Evolutionary conservation across 23 tunicate species (phyloP).

Genomic region (Clavelina lepadiformis): DNA sequence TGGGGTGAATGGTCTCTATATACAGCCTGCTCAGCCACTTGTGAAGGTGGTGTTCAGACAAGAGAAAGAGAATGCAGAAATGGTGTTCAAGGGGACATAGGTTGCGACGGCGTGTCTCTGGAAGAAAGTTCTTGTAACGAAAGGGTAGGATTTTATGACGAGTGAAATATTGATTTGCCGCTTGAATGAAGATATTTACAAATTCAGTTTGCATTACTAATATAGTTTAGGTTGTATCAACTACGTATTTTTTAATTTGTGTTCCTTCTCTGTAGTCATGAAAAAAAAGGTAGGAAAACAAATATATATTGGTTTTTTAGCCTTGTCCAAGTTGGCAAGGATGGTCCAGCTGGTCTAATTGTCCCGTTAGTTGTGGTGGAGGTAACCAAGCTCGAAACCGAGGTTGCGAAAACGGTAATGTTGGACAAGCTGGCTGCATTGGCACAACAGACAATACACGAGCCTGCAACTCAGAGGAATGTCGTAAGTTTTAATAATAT

Average conservation of each 20-base stretch:
- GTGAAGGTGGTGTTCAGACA: conserved; percentile 17
- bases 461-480: conserved; percentile 45
- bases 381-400: conserved; percentile 29
- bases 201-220: too few species aligned
- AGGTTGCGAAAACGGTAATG: conserved; percentile 12
- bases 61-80: conserved; percentile 23
- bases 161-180: too few species aligned
- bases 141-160: too few species aligned
- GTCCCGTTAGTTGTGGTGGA: conserved; percentile 22
- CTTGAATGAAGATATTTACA: too few species aligned
- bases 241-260: not conserved
- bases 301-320: not conserved
- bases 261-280: not conserved
- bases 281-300: not conserved
- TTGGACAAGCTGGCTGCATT: conserved; percentile 14
- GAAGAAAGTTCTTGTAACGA: conserved; percentile 32
- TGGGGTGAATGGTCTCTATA: conserved; percentile 14
- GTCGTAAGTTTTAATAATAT: conserved; percentile 6
- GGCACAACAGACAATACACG: conserved; percentile 6
- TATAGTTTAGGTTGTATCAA: not conserved
- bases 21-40: conserved; percentile 21
- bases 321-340: conserved; percentile 17
- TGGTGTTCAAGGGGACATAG: conserved; percentile 33
- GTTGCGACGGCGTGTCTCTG: conserved; percentile 31
- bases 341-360: conserved; percentile 26